phyloP scores from a whole-genome alignment of 2,888 invertebrate species.

The Campoplex nolae region DNA sequence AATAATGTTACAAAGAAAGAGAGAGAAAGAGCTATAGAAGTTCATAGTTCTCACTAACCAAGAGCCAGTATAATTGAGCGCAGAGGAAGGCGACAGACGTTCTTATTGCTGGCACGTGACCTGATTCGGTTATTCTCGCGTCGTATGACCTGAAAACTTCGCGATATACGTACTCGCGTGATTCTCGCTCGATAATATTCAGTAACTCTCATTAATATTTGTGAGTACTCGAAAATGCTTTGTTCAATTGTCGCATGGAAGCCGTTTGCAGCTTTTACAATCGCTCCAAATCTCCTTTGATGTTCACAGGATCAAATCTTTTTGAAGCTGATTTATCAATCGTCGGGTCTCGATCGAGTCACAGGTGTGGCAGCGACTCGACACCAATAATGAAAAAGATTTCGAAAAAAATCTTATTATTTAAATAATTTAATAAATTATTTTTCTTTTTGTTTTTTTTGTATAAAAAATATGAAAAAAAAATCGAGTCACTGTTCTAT shows the following conservation, averaged over 20 bases:
- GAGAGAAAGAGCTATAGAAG: background rate
- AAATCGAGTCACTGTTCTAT: background rate
- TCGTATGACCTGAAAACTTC: constrained; percentile 58
- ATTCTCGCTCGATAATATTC: constrained; percentile 21
- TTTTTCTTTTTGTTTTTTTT: too few species aligned
- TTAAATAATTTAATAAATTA: too few species aligned
- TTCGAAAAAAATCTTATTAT: background rate
- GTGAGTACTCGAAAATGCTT: background rate
- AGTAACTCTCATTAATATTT: constrained; percentile 7
- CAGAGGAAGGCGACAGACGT: constrained; percentile 53
- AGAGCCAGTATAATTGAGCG: constrained; percentile 45
- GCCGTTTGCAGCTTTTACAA: background rate
- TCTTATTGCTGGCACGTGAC: constrained; percentile 60
- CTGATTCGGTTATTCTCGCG: constrained; percentile 60
- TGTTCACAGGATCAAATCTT: background rate
- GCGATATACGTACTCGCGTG: constrained; percentile 9
- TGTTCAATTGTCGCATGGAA: background rate
- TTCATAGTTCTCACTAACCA: constrained; percentile 45
- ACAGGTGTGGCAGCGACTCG: background rate
- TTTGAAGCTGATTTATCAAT: background rate
- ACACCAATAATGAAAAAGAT: background rate
- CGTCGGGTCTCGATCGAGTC: background rate
- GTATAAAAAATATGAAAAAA: too few species aligned
- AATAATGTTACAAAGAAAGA: background rate
- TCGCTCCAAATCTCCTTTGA: background rate